A percentile compares a stretch with the other conserved stretches of the same genome.
These are phyloP conservation scores for Philopedon plagiatum DNA, from an alignment of 2,888 invertebrate genomes.

Conservation along the genomic window DNA sequence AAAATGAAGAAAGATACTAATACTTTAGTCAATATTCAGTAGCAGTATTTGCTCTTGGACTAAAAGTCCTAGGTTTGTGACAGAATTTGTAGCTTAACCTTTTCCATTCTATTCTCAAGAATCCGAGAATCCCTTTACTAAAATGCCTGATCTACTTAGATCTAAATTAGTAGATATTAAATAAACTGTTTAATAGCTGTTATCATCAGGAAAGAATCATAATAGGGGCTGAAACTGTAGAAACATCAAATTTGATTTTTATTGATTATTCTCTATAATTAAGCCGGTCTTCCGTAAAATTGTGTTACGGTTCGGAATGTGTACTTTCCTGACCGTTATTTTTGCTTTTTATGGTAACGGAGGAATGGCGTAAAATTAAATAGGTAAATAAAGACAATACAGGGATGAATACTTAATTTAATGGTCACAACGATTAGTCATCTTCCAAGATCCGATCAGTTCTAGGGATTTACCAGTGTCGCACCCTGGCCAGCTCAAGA, in stretches of 20 bases:
- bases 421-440: too few relatives aligned
- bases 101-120: slow-evolving; percentile 32
- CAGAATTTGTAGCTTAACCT: slow-evolving; percentile 9
- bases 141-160: slow-evolving; percentile 28
- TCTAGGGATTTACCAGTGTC: too few relatives aligned
- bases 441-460: too few relatives aligned
- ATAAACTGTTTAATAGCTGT: slow-evolving; percentile 29
- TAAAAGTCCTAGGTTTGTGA: slow-evolving; percentile 17
- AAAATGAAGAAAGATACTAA: too few relatives aligned
- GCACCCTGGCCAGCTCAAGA: too few relatives aligned
- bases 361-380: too few relatives aligned
- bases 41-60: slow-evolving; percentile 10
- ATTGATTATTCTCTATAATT: slow-evolving; percentile 24
- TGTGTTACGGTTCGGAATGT: slow-evolving; percentile 27
- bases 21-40: too few relatives aligned
- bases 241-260: slow-evolving; percentile 31
- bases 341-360: neutral
- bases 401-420: too few relatives aligned
- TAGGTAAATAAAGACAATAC: too few relatives aligned
- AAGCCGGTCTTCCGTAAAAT: slow-evolving; percentile 36
- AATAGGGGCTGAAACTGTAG: slow-evolving; percentile 28
- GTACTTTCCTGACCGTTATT: slow-evolving; percentile 13
- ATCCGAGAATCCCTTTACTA: slow-evolving; percentile 34
- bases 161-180: slow-evolving; percentile 27
- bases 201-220: slow-evolving; percentile 26